Conservation (phyloP, 2,113 vertebrate genomes). For the Mesembrinibis cayennensis region DNA sequence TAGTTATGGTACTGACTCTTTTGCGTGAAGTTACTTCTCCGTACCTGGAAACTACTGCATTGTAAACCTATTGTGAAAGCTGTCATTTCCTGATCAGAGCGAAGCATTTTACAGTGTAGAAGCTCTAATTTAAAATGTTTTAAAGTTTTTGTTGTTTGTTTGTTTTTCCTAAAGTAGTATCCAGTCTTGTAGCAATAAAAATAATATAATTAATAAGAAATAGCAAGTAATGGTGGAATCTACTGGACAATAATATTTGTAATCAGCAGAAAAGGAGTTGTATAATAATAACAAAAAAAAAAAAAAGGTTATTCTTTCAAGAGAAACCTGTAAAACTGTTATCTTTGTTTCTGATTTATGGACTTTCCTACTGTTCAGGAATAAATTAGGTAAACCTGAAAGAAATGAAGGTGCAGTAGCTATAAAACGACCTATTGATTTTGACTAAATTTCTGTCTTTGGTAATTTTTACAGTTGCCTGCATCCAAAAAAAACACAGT, state of each 20-base stretch:
- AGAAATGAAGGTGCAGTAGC: background rate
- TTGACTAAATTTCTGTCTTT: background rate
- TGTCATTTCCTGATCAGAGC: background rate
- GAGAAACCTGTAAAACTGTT: background rate
- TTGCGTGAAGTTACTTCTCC: background rate
- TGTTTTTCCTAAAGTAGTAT: background rate
- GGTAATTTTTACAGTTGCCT: conserved; percentile 6
- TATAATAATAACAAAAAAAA: background rate
- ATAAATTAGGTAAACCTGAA: conserved; percentile 23
- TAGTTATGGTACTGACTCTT: background rate
- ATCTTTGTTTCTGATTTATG: background rate
- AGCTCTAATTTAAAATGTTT: background rate
- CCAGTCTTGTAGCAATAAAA: background rate
- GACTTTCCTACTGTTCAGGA: background rate
- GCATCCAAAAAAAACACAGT: background rate
- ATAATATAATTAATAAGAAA: background rate
- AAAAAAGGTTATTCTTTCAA: background rate
- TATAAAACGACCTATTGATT: conserved; percentile 45
- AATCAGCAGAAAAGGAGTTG: background rate
- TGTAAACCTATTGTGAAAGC: background rate
- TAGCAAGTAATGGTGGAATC: background rate
- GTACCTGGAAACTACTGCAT: background rate
- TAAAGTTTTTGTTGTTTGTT: background rate
- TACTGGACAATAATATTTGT: background rate
- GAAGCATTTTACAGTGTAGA: background rate